phyloP scores from a whole-genome alignment of 2,797 vertebrate species.

The Clarias fuscus region DNA sequence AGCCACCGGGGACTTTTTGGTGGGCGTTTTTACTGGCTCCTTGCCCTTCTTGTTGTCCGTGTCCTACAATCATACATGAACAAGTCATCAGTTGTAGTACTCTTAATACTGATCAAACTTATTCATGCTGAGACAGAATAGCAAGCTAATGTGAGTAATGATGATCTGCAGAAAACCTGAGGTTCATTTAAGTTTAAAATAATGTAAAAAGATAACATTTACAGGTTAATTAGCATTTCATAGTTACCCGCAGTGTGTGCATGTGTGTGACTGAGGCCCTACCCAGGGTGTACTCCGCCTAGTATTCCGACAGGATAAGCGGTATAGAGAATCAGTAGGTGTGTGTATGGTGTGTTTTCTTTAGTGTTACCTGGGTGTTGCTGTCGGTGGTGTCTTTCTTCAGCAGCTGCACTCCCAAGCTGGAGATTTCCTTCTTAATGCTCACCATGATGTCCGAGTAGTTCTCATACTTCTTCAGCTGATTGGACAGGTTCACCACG shows the following conservation, averaged over 20 bases:
- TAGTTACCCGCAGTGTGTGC: too few relatives aligned
- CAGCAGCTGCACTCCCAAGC: constrained; percentile 89
- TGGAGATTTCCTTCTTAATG: constrained; percentile 96
- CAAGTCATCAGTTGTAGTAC: not conserved
- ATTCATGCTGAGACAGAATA: not conserved
- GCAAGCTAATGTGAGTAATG: too few relatives aligned
- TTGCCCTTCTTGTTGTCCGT: constrained; percentile 77
- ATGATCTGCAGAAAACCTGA: not conserved
- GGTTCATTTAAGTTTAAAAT: not conserved
- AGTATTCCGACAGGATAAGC: too few relatives aligned
- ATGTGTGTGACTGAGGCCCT: too few relatives aligned
- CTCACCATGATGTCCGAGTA: constrained; percentile 93
- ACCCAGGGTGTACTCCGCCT: too few relatives aligned
- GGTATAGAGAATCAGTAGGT: too few relatives aligned
- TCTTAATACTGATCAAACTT: not conserved
- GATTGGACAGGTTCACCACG: constrained; percentile 82
- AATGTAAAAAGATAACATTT: not conserved
- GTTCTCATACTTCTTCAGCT: constrained; percentile 91
- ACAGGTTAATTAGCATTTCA: not conserved
- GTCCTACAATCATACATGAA: constrained; percentile 71
- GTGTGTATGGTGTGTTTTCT: not conserved
- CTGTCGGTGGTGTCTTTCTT: constrained; percentile 85
- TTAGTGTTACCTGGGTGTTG: constrained; percentile 80
- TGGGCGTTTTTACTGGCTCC: constrained; percentile 70
- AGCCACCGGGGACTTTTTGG: constrained; percentile 77